Conservation (phyloP, 2,888 invertebrate genomes). For the Oxycera nigricornis region DNA sequence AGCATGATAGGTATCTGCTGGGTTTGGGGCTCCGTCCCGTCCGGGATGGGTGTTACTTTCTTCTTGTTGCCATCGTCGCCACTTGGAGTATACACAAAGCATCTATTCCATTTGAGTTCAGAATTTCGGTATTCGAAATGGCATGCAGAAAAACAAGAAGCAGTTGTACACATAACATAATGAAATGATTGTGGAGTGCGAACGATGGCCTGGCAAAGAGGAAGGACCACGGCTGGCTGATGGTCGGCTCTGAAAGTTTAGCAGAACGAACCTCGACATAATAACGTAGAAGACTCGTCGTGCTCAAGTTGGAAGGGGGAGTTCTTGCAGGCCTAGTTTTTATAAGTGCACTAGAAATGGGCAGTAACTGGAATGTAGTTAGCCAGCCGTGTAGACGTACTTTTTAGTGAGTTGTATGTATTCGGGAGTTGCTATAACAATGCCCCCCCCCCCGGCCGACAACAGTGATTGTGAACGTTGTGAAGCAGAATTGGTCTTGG, state of each 20-base stretch:
- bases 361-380: conserved; percentile 39
- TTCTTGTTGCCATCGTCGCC: conserved; percentile 8
- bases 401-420: conserved; percentile 16
- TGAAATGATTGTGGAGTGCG: conserved; percentile 35
- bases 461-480: background rate
- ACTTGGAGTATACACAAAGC: background rate
- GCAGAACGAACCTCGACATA: conserved; percentile 1
- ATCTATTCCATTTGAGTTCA: conserved; percentile 27
- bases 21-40: conserved; percentile 24
- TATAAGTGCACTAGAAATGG: conserved; percentile 31
- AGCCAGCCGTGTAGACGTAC: conserved; percentile 29
- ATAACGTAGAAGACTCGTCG: background rate
- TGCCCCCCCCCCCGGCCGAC: too few relatives aligned
- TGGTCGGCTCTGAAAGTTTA: background rate
- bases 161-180: conserved; percentile 34
- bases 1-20: conserved; percentile 1
- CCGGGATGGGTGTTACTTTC: conserved; percentile 26
- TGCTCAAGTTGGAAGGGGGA: conserved; percentile 22
- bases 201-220: conserved; percentile 5
- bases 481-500: background rate
- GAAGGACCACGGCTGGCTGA: conserved; percentile 12
- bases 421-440: conserved; percentile 21
- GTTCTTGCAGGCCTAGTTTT: conserved; percentile 30
- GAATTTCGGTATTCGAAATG: conserved; percentile 34
- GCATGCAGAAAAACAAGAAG: conserved; percentile 32